A percentile compares a stretch with the other conserved stretches of the same genome.
phyloP scores from a whole-genome alignment of 2,113 vertebrate genomes.

The Lipophrys pholis region DNA sequence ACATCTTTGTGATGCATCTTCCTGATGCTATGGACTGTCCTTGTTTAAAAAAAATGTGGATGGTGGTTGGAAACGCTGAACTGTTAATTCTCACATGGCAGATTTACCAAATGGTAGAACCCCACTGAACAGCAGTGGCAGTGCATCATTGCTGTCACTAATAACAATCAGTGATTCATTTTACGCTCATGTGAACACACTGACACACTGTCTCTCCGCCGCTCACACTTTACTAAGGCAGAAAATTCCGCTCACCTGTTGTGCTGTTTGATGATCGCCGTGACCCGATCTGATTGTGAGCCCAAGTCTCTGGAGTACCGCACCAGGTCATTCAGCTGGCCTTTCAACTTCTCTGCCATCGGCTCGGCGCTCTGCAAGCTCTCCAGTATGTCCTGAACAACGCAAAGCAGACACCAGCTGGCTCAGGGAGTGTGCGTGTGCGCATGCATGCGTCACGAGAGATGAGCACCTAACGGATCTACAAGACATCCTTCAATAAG shows the following conservation, averaged over 20 bases:
- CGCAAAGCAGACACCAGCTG: constrained; percentile 60
- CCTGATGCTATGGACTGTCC: not conserved
- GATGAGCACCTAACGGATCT: constrained; percentile 53
- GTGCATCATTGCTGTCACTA: too few species aligned
- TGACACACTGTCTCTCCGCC: not conserved
- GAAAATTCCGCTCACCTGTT: constrained; percentile 87
- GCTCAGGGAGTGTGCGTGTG: constrained; percentile 25
- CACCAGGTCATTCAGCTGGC: constrained; percentile 93
- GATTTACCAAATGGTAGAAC: not conserved
- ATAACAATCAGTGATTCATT: too few species aligned
- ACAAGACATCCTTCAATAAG: constrained; percentile 62
- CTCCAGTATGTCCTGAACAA: constrained; percentile 87
- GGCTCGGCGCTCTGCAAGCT: constrained; percentile 89
- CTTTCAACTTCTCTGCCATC: constrained; percentile 92
- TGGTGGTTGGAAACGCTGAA: not conserved
- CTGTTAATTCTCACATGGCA: not conserved
- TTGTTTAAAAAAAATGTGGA: not conserved
- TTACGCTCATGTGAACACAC: constrained; percentile 4
- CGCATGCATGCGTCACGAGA: constrained; percentile 35
- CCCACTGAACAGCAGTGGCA: too few species aligned
- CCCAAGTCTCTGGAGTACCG: constrained; percentile 93
- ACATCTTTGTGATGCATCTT: not conserved
- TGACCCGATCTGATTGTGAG: constrained; percentile 90
- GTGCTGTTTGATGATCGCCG: constrained; percentile 93
- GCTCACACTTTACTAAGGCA: not conserved